A percentile compares a stretch with the other conserved stretches of the same genome.
phyloP scores from a whole-genome alignment of 2,797 vertebrate species.

The Gobio occitaniae region DNA sequence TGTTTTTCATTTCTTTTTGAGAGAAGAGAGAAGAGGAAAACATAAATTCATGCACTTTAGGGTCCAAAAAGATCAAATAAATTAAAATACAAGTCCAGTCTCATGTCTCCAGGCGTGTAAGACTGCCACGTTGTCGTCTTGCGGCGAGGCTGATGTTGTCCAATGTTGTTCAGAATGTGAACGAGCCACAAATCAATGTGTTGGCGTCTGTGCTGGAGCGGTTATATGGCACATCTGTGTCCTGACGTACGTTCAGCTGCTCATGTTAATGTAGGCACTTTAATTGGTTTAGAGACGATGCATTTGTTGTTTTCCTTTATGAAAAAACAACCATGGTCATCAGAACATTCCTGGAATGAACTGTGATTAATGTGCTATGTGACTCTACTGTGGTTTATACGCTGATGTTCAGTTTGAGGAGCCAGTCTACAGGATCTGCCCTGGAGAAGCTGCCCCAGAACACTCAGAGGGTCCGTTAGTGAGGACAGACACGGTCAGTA shows the following conservation, averaged over 20 bases:
- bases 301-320: too few relatives aligned
- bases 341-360: too few relatives aligned
- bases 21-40: neutral
- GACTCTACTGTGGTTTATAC: neutral
- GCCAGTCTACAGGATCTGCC: too few relatives aligned
- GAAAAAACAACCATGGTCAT: neutral
- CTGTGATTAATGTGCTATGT: neutral
- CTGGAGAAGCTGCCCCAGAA: too few relatives aligned
- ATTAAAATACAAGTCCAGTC: neutral
- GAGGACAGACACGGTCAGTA: too few relatives aligned
- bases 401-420: neutral
- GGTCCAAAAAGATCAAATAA: too few relatives aligned
- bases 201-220: neutral
- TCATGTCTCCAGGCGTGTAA: neutral
- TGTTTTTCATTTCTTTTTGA: neutral
- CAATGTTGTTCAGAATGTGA: slow-evolving; percentile 26
- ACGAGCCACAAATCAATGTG: slow-evolving; percentile 41
- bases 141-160: slow-evolving; percentile 37
- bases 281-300: neutral
- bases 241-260: neutral
- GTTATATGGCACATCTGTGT: slow-evolving; percentile 1
- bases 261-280: neutral
- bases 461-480: too few relatives aligned
- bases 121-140: slow-evolving; percentile 51
- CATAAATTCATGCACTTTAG: slow-evolving; percentile 14